Base-by-base conservation (phyloP, 2,797 vertebrate genomes). In the Cynodonichthys magdalenae region DNA sequence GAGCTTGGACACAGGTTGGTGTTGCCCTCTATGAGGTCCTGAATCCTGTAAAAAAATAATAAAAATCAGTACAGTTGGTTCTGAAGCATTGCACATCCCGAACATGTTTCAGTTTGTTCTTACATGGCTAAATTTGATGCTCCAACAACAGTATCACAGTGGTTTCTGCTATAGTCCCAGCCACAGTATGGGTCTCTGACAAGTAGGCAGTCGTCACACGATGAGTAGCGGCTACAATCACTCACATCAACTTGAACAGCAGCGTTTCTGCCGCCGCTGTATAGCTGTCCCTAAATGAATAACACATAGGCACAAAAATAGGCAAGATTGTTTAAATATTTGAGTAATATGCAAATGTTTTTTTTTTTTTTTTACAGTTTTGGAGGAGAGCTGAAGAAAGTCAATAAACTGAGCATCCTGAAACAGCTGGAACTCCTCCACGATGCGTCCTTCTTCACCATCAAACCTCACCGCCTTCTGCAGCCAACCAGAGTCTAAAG, bases 401-500 rank as follows among this genome's bases (percentile, higher is more conserved):
- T 44, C 19, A 15, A 78, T 55, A 19, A 65, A 55, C 61, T 60
- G 61, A 19, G 61, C 0, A 19, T 45, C 31, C 17, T 57, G 45
- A 69, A 81, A 78, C 59, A 81, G 55, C 66, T 82, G 75, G 59
- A 82, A 66, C 46, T 82, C 80, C 59, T 82, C 80, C 0, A 75
- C 56, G 46, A 82, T 10, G 15, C 15, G 66, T 1, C 53, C 53
- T 0, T 46, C 59, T n/a, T 79, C 75, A 0, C 63, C 66, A 2
- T 59, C 66, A 34, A 64, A 62, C 18, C 6, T 73, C 49, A 79
- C 69, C 6, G 48, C 75, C 49, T 59, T 81, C 45, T 72, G 79
- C 49, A 78, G 61, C 74, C 71, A 77, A 10, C 71, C 71, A 0
- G 61, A 53, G 39, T 66, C 79, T 77, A 17, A 27, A n/a, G 19